A percentile compares a stretch with the other conserved stretches of the same genome.
Conservation (phyloP, 1,140 invertebrate genomes). For the Aphis gossypii region DNA sequence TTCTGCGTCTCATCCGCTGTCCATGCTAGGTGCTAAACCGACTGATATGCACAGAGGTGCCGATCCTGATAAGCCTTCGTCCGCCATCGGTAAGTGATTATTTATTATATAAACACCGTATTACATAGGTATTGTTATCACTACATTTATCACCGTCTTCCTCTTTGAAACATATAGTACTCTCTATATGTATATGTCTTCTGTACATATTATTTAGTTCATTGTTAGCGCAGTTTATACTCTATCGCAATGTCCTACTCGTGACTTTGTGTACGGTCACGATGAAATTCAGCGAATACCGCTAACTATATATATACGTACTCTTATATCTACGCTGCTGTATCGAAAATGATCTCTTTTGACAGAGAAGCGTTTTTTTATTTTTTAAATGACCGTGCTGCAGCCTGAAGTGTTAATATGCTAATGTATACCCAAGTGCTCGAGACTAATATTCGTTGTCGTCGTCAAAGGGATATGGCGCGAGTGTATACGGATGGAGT, state of each 20-base stretch:
- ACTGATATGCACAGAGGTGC: slow-evolving; percentile 77
- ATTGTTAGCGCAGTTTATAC: background rate
- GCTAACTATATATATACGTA: background rate
- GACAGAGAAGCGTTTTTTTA: background rate
- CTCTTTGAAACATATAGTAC: background rate
- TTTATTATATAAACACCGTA: background rate
- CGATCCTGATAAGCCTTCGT: slow-evolving; percentile 64
- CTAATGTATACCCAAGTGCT: slow-evolving; percentile 33
- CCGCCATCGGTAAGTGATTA: slow-evolving; percentile 41
- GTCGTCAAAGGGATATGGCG: slow-evolving; percentile 7
- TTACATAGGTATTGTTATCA: background rate
- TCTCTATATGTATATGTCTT: no score
- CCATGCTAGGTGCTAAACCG: slow-evolving; percentile 74
- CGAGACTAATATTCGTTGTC: slow-evolving; percentile 38
- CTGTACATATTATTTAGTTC: background rate
- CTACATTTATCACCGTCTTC: background rate
- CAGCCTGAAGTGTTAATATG: slow-evolving; percentile 18
- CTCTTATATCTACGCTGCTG: background rate
- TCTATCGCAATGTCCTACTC: background rate
- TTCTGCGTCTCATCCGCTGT: slow-evolving; percentile 73
- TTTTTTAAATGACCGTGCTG: background rate
- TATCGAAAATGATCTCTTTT: background rate
- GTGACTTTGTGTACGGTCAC: background rate
- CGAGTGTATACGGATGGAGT: background rate
- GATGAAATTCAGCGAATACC: background rate